Evolutionary conservation across 2,797 vertebrate species (phyloP).

Genomic region (Lithobates sylvaticus): DNA sequence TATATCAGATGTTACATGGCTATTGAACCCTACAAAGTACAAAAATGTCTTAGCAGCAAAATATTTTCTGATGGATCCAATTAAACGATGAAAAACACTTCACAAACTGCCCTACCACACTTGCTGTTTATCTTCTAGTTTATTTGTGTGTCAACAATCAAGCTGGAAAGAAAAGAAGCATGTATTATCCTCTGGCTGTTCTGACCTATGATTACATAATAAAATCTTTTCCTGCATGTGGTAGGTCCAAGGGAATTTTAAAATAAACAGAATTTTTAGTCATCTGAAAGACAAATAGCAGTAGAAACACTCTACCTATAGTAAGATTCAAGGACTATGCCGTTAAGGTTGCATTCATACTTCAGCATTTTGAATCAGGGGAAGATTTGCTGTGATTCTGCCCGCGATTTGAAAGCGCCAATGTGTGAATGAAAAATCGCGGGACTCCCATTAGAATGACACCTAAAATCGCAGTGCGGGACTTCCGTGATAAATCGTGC

Average conservation of each 20-base stretch:
- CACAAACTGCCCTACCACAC: background rate
- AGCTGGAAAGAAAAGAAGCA: constrained; percentile 3
- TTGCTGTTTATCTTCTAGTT: constrained; percentile 4
- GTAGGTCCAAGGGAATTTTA: background rate
- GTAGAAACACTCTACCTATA: background rate
- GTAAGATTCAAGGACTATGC: background rate
- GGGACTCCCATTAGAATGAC: too few relatives aligned
- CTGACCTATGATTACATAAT: constrained; percentile 10
- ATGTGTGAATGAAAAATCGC: too few relatives aligned
- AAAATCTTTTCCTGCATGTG: constrained; percentile 7
- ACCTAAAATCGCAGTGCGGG: too few relatives aligned
- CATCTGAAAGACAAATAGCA: background rate
- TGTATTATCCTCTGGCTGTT: constrained; percentile 1
- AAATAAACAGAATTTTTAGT: background rate
- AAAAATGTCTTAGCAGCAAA: background rate
- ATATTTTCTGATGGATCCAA: constrained; percentile 7
- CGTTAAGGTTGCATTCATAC: too few relatives aligned
- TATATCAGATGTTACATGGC: background rate
- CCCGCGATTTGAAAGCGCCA: too few relatives aligned
- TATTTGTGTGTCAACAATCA: constrained; percentile 12
- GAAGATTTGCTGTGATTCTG: too few relatives aligned
- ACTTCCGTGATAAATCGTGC: too few relatives aligned
- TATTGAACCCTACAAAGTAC: background rate
- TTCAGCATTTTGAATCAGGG: too few relatives aligned
- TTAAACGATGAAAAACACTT: background rate